phyloP scores from a whole-genome alignment of 2,113 vertebrate species.

The Dolichallabes microphthalmus region DNA sequence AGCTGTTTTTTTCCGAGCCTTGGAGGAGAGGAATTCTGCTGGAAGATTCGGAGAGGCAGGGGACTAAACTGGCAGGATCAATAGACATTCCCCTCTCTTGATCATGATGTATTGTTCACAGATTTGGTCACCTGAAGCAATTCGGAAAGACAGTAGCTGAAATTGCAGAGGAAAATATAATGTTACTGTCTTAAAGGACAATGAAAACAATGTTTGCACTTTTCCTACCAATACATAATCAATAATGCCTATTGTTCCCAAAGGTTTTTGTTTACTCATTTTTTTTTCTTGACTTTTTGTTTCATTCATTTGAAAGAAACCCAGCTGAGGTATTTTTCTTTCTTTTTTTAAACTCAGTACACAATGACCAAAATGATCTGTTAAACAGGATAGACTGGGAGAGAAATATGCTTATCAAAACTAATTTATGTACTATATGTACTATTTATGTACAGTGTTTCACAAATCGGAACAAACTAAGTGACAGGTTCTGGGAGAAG shows the following conservation, averaged over 20 bases:
- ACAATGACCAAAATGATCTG: neutral
- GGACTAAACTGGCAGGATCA: constrained; percentile 47
- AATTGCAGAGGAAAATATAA: constrained; percentile 54
- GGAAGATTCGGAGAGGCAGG: constrained; percentile 1
- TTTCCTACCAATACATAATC: constrained; percentile 48
- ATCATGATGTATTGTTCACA: constrained; percentile 63
- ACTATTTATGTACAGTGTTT: too few species aligned
- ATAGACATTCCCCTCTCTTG: constrained; percentile 58
- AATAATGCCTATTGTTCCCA: neutral
- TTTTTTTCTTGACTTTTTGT: neutral
- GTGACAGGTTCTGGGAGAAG: neutral
- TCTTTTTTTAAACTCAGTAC: neutral
- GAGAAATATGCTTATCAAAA: neutral
- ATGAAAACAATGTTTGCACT: constrained; percentile 42
- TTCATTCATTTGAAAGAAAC: neutral
- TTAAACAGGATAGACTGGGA: neutral
- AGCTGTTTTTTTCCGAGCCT: neutral
- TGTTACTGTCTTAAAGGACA: constrained; percentile 42
- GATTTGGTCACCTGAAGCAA: constrained; percentile 59
- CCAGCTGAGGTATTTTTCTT: neutral
- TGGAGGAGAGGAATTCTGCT: neutral
- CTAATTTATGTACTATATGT: neutral
- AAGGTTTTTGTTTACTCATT: neutral
- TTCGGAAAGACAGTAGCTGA: constrained; percentile 51
- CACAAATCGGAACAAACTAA: neutral